Percentiles rank a stretch among this genome's conserved stretches.
Conservation (phyloP, 2,888 invertebrate species). For the Neuroscelio doddi region DNA sequence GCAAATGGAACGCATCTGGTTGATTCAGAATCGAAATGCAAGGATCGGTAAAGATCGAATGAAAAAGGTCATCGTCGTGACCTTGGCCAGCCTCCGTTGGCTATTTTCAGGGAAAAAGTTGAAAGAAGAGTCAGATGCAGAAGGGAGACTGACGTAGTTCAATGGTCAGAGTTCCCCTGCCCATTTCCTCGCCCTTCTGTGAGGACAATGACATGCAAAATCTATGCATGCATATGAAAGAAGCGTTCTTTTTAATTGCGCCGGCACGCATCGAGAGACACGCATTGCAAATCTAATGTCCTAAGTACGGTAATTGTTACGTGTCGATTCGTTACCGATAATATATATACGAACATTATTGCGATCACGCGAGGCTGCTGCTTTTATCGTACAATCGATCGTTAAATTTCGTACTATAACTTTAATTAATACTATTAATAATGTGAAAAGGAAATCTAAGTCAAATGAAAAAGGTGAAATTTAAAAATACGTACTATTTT, state of each 20-base stretch:
- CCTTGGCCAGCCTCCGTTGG: constrained; percentile 58
- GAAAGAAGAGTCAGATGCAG: constrained; percentile 42
- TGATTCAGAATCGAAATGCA: constrained; percentile 27
- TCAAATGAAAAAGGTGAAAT: neutral
- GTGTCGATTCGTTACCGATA: constrained; percentile 32
- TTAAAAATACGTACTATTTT: constrained; percentile 27
- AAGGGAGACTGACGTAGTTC: constrained; percentile 21
- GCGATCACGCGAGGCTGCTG: constrained; percentile 24
- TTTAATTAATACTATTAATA: constrained; percentile 21
- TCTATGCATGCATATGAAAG: constrained; percentile 57
- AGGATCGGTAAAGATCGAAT: constrained; percentile 33
- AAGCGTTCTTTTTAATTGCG: constrained; percentile 65
- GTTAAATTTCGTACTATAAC: constrained; percentile 13
- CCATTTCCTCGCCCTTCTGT: constrained; percentile 53
- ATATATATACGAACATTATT: constrained; percentile 23
- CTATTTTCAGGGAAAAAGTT: constrained; percentile 63
- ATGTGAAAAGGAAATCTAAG: constrained; percentile 4
- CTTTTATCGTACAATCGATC: constrained; percentile 36
- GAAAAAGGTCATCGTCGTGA: constrained; percentile 61
- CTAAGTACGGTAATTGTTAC: constrained; percentile 13
- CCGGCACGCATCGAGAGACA: constrained; percentile 51
- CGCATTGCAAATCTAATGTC: constrained; percentile 56
- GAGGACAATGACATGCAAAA: constrained; percentile 67
- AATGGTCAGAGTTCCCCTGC: constrained; percentile 38
- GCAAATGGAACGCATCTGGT: constrained; percentile 59